Conservation (phyloP, 2,888 invertebrate genomes). For the Apantesis nais region DNA sequence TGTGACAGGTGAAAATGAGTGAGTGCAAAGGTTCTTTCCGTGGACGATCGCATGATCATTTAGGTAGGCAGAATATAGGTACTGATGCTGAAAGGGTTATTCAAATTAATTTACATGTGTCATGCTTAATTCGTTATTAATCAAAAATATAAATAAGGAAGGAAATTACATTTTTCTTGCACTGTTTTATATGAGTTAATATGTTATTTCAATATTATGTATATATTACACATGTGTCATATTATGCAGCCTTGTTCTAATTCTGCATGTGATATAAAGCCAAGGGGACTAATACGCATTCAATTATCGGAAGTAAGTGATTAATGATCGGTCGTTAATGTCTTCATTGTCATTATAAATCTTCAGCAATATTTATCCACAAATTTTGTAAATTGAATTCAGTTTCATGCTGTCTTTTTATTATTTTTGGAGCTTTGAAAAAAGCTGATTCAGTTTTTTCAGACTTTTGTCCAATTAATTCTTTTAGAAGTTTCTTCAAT, state of each 20-base stretch:
- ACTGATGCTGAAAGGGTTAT: too few relatives aligned
- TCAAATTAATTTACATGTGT: too few relatives aligned
- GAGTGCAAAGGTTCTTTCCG: too few relatives aligned
- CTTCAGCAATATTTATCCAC: neutral
- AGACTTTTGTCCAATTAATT: neutral
- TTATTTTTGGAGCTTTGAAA: neutral
- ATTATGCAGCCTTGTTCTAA: neutral
- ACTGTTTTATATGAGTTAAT: too few relatives aligned
- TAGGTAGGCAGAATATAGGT: too few relatives aligned
- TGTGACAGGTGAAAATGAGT: too few relatives aligned
- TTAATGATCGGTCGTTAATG: neutral
- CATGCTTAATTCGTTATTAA: too few relatives aligned
- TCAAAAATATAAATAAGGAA: too few relatives aligned
- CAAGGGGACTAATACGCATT: neutral
- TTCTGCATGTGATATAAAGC: neutral
- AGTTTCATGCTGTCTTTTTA: neutral
- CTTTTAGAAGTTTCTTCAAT: too few relatives aligned
- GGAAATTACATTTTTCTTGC: too few relatives aligned
- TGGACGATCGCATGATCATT: too few relatives aligned
- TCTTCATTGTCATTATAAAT: neutral
- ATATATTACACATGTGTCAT: neutral
- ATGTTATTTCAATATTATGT: too few relatives aligned
- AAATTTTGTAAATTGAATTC: neutral
- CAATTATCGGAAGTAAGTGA: neutral
- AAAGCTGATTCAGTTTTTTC: neutral